Percentiles rank a stretch among this genome's conserved stretches.
Evolutionary conservation across 2,888 invertebrate species (phyloP).

Genomic region (Pterostichus niger): DNA sequence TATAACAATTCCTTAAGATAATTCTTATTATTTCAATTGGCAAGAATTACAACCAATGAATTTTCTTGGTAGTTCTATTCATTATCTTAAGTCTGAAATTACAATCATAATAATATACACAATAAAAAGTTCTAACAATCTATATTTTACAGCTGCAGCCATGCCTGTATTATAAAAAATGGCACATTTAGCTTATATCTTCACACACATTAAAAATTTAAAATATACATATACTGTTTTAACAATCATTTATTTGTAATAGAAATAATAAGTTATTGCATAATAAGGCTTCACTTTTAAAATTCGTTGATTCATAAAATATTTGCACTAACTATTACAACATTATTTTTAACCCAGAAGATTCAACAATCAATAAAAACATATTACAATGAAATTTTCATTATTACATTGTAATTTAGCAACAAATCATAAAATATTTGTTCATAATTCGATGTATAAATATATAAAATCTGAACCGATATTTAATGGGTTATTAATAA

Average conservation of each 20-base stretch:
- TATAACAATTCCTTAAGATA: constrained; percentile 35
- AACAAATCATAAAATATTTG: constrained; percentile 25
- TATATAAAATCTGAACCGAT: constrained; percentile 30
- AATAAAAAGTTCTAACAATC: constrained; percentile 40
- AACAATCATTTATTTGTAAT: constrained; percentile 52
- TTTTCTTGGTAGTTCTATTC: constrained; percentile 56
- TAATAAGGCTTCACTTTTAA: constrained; percentile 6
- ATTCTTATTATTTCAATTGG: constrained; percentile 65
- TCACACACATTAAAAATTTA: constrained; percentile 39
- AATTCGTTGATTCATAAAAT: constrained; percentile 58
- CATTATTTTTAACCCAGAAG: constrained; percentile 24
- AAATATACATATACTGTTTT: constrained; percentile 41
- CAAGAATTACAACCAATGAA: constrained; percentile 62
- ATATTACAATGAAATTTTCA: neutral
- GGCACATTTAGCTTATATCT: constrained; percentile 59
- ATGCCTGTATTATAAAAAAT: constrained; percentile 64
- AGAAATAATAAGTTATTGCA: constrained; percentile 58
- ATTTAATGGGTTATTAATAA: constrained; percentile 21
- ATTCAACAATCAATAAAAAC: constrained; percentile 25
- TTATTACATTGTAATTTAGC: neutral
- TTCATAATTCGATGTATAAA: constrained; percentile 37
- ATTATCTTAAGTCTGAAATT: constrained; percentile 23
- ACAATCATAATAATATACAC: constrained; percentile 31
- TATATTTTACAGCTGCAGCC: constrained; percentile 53
- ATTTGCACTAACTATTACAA: constrained; percentile 35